Conservation (phyloP, 2,113 vertebrate species). For the Conger conger region DNA sequence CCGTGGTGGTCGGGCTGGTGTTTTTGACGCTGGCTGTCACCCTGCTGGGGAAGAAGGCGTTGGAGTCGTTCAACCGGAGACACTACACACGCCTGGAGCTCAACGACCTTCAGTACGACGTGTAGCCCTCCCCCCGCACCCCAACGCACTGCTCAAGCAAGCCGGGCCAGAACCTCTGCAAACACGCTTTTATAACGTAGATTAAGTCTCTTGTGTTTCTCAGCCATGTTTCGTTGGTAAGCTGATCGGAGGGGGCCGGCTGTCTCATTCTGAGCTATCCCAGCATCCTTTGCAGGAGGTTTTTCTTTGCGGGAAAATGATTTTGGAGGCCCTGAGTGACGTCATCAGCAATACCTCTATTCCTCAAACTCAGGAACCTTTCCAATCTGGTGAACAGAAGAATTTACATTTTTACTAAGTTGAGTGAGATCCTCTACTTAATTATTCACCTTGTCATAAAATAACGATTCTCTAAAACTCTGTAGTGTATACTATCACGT, state of each 20-base stretch:
- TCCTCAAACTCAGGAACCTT: slow-evolving; percentile 67
- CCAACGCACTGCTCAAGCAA: background rate
- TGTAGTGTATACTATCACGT: slow-evolving; percentile 3
- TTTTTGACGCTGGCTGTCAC: slow-evolving; percentile 60
- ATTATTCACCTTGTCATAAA: background rate
- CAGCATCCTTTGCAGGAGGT: background rate
- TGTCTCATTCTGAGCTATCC: background rate
- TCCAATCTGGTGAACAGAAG: slow-evolving; percentile 26
- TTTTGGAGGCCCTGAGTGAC: slow-evolving; percentile 32
- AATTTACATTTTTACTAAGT: background rate
- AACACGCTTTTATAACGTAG: background rate
- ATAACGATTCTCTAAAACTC: background rate
- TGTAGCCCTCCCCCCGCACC: slow-evolving; percentile 41
- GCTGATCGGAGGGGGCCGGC: background rate
- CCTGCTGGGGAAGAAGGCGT: slow-evolving; percentile 63
- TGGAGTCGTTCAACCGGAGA: slow-evolving; percentile 74
- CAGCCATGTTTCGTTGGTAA: slow-evolving; percentile 11
- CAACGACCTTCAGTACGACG: slow-evolving; percentile 74
- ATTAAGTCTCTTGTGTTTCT: background rate
- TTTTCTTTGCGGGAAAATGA: background rate
- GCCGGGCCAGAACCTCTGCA: background rate
- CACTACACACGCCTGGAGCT: slow-evolving; percentile 77
- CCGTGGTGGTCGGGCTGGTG: slow-evolving; percentile 63
- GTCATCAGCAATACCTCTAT: slow-evolving; percentile 64
- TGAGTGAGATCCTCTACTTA: background rate